These are phyloP conservation scores for Fragum fragum DNA, from an alignment of 2,888 invertebrate species.

Conservation along the genomic window DNA sequence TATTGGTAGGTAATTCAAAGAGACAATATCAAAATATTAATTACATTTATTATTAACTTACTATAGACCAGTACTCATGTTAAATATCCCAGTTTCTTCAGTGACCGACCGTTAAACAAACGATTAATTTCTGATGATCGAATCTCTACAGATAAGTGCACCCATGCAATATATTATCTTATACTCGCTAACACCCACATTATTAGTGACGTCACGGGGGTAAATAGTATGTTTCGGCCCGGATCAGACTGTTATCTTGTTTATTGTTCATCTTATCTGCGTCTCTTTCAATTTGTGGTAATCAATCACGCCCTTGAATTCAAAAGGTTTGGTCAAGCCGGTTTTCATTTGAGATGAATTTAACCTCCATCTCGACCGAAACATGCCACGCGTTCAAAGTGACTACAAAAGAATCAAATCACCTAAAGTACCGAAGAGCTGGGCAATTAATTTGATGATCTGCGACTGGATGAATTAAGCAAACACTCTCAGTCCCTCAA, in stretches of 20 bases:
- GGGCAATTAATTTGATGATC: too few relatives aligned
- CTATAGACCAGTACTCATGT: not conserved
- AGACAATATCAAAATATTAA: too few relatives aligned
- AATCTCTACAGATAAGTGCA: not conserved
- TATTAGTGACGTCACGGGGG: not conserved
- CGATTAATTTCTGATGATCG: not conserved
- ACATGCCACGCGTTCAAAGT: too few relatives aligned
- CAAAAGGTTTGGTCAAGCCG: too few relatives aligned
- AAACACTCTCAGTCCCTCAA: too few relatives aligned
- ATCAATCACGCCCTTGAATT: not conserved
- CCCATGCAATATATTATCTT: not conserved
- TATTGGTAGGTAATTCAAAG: too few relatives aligned
- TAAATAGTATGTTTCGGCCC: not conserved
- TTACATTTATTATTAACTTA: not conserved
- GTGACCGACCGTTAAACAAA: too few relatives aligned
- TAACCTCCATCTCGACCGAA: too few relatives aligned
- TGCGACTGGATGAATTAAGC: too few relatives aligned
- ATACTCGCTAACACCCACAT: not conserved
- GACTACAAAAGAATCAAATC: too few relatives aligned
- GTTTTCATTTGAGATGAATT: too few relatives aligned
- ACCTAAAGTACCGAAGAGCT: too few relatives aligned
- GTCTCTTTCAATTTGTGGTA: not conserved
- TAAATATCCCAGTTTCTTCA: not conserved
- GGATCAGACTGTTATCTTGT: conserved; percentile 3
- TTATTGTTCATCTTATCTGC: not conserved